A percentile compares a stretch with the other conserved stretches of the same genome.
Evolutionary conservation across 92 coral and sea anemone genomes (phyloP).

Genomic region (Umimayanthus chanpuru): DNA sequence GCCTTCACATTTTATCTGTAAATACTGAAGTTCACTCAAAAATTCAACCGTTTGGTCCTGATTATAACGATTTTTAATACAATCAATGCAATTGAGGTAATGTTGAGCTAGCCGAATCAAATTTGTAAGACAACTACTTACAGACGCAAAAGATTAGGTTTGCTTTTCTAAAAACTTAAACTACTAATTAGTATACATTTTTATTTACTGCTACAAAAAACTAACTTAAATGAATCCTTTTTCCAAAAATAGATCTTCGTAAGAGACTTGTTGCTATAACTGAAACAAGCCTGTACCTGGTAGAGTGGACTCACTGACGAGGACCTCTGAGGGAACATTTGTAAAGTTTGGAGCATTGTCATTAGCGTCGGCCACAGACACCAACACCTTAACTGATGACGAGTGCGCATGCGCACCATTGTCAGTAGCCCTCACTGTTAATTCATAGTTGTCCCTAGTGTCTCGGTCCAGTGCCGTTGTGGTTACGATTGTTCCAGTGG

Average conservation of each 20-base stretch:
- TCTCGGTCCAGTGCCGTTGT: conserved; percentile 68
- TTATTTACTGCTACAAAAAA: background rate
- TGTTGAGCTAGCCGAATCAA: too few species aligned
- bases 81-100: too few species aligned
- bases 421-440: conserved; percentile 74
- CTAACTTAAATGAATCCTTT: background rate
- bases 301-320: conserved; percentile 60
- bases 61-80: too few species aligned
- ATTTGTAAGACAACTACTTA: too few species aligned
- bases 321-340: conserved; percentile 56
- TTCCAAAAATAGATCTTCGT: too few species aligned
- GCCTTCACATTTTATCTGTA: too few species aligned
- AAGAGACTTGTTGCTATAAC: background rate
- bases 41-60: too few species aligned
- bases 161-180: too few species aligned
- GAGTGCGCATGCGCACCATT: conserved; percentile 44
- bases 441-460: conserved; percentile 56
- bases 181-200: background rate
- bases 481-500: conserved; percentile 66
- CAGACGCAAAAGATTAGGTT: background rate
- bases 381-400: conserved; percentile 45
- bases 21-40: too few species aligned
- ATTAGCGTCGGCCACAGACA: conserved; percentile 69
- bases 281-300: conserved; percentile 47
- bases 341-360: conserved; percentile 71